Conservation (phyloP, 2,888 invertebrate genomes). For the Idaea straminata region DNA sequence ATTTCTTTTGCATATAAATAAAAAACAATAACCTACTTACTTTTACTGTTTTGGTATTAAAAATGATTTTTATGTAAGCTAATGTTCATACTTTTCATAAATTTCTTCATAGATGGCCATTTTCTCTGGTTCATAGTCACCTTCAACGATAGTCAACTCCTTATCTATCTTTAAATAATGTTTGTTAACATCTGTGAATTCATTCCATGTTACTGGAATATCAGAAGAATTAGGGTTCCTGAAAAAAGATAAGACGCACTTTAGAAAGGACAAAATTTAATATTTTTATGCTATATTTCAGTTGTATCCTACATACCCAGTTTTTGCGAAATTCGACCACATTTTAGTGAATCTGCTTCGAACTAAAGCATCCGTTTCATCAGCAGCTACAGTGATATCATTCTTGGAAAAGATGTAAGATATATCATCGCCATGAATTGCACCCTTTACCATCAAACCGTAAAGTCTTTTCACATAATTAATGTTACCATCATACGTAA, state of each 20-base stretch:
- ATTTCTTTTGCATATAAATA: no score
- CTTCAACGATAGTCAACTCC: slow-evolving; percentile 28
- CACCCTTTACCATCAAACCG: slow-evolving; percentile 36
- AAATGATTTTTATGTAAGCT: background rate
- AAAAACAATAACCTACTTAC: no score
- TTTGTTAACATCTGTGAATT: slow-evolving; percentile 28
- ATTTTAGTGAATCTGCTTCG: slow-evolving; percentile 42
- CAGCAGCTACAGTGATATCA: slow-evolving; percentile 14
- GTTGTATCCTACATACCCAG: slow-evolving; percentile 37
- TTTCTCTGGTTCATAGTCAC: slow-evolving; percentile 38
- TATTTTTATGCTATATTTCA: background rate
- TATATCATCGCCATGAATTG: slow-evolving; percentile 48
- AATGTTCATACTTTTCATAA: slow-evolving; percentile 40
- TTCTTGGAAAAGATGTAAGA: slow-evolving; percentile 29
- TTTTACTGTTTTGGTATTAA: no score
- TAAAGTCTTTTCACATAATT: slow-evolving; percentile 35
- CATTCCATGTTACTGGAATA: slow-evolving; percentile 35
- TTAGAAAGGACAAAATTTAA: background rate
- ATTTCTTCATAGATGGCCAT: slow-evolving; percentile 45
- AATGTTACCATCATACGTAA: slow-evolving; percentile 47
- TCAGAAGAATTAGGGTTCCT: slow-evolving; percentile 39
- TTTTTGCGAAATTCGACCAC: slow-evolving; percentile 58
- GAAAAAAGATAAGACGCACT: slow-evolving; percentile 25
- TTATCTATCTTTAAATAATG: slow-evolving; percentile 39
- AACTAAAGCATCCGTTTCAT: slow-evolving; percentile 30